Conservation (phyloP, 1,140 invertebrate genomes). For the Drosophila repletoides region DNA sequence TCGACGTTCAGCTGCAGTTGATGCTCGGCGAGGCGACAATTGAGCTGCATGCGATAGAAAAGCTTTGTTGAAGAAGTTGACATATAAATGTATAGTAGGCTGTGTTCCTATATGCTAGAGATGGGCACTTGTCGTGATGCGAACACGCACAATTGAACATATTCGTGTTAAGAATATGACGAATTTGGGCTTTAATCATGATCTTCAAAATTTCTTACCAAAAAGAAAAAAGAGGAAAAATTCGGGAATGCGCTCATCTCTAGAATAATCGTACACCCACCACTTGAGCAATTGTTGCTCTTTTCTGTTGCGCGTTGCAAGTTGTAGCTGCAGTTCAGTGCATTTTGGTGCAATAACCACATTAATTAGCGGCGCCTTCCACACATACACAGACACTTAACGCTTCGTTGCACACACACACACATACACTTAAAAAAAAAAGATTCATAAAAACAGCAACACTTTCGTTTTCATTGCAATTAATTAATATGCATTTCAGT, state of each 20-base stretch:
- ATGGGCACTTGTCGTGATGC: too few species aligned
- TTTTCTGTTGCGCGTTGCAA: constrained; percentile 6
- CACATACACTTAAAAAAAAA: constrained; percentile 1
- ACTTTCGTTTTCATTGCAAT: constrained; percentile 78
- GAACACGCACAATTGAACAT: too few species aligned
- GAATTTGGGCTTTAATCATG: too few species aligned
- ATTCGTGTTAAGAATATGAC: too few species aligned
- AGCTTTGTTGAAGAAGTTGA: constrained; percentile 21
- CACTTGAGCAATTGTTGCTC: constrained; percentile 29
- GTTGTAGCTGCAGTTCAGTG: constrained; percentile 58
- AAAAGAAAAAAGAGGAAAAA: too few species aligned
- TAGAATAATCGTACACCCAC: too few species aligned
- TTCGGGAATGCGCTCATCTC: too few species aligned
- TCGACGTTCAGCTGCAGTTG: constrained; percentile 52
- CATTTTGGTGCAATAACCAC: constrained; percentile 79
- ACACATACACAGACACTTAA: constrained; percentile 41
- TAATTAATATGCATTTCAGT: constrained; percentile 61
- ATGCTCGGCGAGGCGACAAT: constrained; percentile 75
- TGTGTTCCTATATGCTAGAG: too few species aligned
- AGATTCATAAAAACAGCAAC: constrained; percentile 23
- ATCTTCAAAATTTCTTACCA: too few species aligned
- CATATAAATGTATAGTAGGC: too few species aligned
- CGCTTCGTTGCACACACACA: constrained; percentile 52
- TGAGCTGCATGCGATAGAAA: constrained; percentile 59
- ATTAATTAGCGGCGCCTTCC: constrained; percentile 64